Evolutionary conservation across 2,113 vertebrate genomes (phyloP).

Genomic region (Pipa parva): DNA sequence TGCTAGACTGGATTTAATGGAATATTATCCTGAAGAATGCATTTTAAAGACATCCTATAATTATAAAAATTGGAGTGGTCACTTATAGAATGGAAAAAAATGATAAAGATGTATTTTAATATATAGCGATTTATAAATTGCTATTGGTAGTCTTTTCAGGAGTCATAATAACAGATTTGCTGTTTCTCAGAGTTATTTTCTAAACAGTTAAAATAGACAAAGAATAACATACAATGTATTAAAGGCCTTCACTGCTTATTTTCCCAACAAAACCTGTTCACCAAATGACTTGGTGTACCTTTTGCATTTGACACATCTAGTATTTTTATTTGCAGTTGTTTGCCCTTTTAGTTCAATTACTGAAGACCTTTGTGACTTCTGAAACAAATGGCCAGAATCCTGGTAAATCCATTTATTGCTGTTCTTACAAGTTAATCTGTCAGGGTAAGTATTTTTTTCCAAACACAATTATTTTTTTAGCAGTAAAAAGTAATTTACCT

Average conservation of each 20-base stretch:
- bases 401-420: slow-evolving; percentile 17
- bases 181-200: too few relatives aligned
- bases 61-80: too few relatives aligned
- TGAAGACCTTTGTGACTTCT: slow-evolving; percentile 28
- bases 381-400: neutral
- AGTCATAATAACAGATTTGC: too few relatives aligned
- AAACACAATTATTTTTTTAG: neutral
- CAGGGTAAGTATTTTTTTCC: slow-evolving; percentile 1
- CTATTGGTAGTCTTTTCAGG: too few relatives aligned
- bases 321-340: slow-evolving; percentile 22
- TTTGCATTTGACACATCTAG: slow-evolving; percentile 24
- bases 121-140: too few relatives aligned
- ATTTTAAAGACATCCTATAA: too few relatives aligned
- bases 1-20: too few relatives aligned
- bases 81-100: too few relatives aligned
- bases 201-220: too few relatives aligned
- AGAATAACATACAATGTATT: too few relatives aligned
- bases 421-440: slow-evolving; percentile 17
- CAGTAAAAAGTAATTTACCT: neutral
- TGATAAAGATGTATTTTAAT: too few relatives aligned
- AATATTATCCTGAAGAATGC: too few relatives aligned
- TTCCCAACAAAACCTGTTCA: slow-evolving; percentile 21
- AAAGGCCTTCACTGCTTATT: neutral
- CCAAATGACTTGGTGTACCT: slow-evolving; percentile 8
- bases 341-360: slow-evolving; percentile 36